Percentiles rank a stretch among this genome's conserved stretches.
phyloP scores from a whole-genome alignment of 1,140 invertebrate genomes.

The Fopius arisanus region DNA sequence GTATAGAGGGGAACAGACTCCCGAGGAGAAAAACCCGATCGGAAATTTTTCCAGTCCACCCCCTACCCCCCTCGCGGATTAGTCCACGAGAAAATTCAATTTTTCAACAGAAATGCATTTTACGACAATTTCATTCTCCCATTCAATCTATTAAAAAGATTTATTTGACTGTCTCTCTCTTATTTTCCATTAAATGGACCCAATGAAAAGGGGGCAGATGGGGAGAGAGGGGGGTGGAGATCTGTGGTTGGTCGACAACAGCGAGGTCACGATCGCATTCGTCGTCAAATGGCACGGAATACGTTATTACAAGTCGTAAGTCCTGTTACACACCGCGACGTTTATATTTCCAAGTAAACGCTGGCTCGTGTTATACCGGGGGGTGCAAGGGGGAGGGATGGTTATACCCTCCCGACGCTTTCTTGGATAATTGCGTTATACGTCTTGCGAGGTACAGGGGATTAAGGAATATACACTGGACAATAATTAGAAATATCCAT shows the following conservation, averaged over 20 bases:
- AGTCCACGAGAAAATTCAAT: background rate
- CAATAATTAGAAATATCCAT: background rate
- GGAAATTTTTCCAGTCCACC: too few species aligned
- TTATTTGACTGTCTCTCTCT: background rate
- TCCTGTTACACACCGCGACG: background rate
- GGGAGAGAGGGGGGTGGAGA: background rate
- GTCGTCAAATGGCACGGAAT: conserved; percentile 10
- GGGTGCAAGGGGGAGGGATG: background rate
- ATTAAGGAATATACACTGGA: background rate
- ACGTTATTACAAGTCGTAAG: conserved; percentile 18
- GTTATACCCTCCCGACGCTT: background rate
- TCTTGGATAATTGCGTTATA: conserved; percentile 6
- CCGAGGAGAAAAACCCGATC: too few species aligned
- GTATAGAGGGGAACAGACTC: too few species aligned
- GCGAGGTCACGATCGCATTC: background rate
- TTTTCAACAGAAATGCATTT: background rate
- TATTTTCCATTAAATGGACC: background rate
- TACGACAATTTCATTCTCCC: background rate
- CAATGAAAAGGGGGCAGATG: background rate
- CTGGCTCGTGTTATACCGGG: background rate
- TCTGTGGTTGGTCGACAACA: background rate
- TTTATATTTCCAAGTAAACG: conserved; percentile 1
- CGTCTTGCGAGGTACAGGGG: background rate
- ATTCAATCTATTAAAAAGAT: background rate
- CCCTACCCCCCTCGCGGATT: too few species aligned